phyloP scores from a whole-genome alignment of 1,140 invertebrate species.

The Cepaea nemoralis region DNA sequence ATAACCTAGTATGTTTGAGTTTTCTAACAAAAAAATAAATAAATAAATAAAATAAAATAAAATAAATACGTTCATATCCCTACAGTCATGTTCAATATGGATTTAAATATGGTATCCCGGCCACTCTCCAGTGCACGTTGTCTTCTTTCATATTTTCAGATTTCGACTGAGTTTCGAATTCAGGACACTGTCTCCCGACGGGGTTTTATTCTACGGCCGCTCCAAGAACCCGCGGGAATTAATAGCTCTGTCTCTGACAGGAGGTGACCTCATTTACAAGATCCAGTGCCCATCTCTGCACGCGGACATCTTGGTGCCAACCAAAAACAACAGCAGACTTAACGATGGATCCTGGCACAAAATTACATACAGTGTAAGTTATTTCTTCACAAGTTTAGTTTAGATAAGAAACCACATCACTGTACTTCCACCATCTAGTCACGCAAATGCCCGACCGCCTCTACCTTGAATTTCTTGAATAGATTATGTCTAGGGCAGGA shows the following conservation, averaged over 20 bases:
- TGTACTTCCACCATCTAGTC: background rate
- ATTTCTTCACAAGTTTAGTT: background rate
- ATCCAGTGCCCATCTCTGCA: constrained; percentile 42
- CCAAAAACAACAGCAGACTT: constrained; percentile 7
- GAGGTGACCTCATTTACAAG: constrained; percentile 40
- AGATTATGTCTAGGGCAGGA: too few relatives aligned
- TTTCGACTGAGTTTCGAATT: constrained; percentile 40
- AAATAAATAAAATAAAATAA: too few relatives aligned
- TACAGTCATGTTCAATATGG: too few relatives aligned
- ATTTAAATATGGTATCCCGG: too few relatives aligned
- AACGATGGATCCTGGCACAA: constrained; percentile 46
- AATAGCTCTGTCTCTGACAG: constrained; percentile 29
- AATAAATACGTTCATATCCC: too few relatives aligned
- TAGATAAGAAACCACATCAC: background rate
- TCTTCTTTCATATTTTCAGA: too few relatives aligned
- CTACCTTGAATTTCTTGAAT: too few relatives aligned
- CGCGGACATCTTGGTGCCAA: constrained; percentile 37
- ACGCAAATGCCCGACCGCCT: too few relatives aligned
- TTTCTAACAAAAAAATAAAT: too few relatives aligned
- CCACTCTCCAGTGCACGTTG: too few relatives aligned
- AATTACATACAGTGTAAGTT: constrained; percentile 25
- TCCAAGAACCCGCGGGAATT: background rate
- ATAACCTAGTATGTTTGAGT: too few relatives aligned
- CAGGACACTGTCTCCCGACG: constrained; percentile 26
- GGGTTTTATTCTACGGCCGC: constrained; percentile 44